Evolutionary conservation across 2,113 vertebrate genomes (phyloP).

Genomic region (Esox niger): DNA sequence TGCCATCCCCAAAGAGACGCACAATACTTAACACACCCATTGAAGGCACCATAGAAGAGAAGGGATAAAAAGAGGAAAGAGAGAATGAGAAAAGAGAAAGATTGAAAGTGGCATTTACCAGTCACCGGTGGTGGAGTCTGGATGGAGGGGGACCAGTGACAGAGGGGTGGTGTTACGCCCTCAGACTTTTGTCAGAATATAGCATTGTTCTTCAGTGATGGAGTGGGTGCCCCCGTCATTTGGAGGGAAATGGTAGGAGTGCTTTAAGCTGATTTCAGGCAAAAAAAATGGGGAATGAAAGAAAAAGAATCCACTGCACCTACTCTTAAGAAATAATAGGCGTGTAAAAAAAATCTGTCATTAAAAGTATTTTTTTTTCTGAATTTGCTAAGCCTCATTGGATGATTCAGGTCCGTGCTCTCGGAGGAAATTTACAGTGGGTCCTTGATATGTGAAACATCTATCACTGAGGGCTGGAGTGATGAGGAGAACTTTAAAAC

Average conservation of each 20-base stretch:
- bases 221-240: conserved; percentile 51
- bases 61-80: conserved; percentile 58
- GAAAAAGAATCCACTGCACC: conserved; percentile 29
- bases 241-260: conserved; percentile 44
- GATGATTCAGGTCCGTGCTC: conserved; percentile 10
- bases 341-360: not conserved
- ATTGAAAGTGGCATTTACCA: conserved; percentile 74
- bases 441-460: not conserved
- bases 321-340: conserved; percentile 34
- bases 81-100: conserved; percentile 55
- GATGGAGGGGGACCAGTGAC: conserved; percentile 52
- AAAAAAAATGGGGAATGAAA: conserved; percentile 11
- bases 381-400: conserved; percentile 7
- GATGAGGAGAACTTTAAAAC: not conserved
- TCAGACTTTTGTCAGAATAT: conserved; percentile 67
- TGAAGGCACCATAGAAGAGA: conserved; percentile 52
- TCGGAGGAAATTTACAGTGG: conserved; percentile 11
- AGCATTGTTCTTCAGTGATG: conserved; percentile 65
- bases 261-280: conserved; percentile 47
- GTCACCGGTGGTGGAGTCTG: conserved; percentile 50
- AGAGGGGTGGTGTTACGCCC: conserved; percentile 57
- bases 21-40: conserved; percentile 79
- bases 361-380: conserved; percentile 27
- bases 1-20: conserved; percentile 59
- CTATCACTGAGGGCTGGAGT: not conserved